These are phyloP conservation scores for Bursaphelenchus okinawaensis DNA, from an alignment of 2,888 invertebrate genomes.

Conservation along the genomic window DNA sequence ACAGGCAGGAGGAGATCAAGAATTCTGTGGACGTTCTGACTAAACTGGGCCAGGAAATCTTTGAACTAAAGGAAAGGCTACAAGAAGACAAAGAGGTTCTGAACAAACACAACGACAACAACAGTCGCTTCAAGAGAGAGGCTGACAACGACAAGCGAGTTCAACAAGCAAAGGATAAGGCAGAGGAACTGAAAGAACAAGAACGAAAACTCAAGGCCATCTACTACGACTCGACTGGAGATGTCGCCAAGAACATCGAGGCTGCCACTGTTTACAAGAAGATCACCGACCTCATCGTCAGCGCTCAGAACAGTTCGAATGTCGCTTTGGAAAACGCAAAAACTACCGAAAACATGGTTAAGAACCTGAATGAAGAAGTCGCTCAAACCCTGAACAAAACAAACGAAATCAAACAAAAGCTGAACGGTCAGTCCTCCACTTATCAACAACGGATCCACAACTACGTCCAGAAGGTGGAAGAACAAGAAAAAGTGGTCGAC, in stretches of 20 bases:
- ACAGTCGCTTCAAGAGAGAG: conserved; percentile 1
- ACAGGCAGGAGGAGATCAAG: conserved; percentile 6
- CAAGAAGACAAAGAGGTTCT: background rate
- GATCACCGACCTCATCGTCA: conserved; percentile 32
- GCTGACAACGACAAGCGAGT: background rate
- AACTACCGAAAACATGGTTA: conserved; percentile 15
- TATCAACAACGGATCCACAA: background rate
- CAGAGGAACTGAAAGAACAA: conserved; percentile 19
- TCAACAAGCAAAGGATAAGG: conserved; percentile 1
- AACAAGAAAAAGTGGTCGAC: background rate
- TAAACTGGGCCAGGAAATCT: background rate
- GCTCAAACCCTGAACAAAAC: background rate
- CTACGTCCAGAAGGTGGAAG: background rate
- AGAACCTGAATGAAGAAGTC: background rate
- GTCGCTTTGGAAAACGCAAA: conserved; percentile 25
- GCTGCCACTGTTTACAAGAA: conserved; percentile 46
- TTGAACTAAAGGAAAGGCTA: background rate
- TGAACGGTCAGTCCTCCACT: background rate
- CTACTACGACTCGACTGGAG: background rate
- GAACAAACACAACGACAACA: background rate
- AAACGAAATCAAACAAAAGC: background rate
- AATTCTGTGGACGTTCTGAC: conserved; percentile 8
- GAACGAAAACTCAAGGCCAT: conserved; percentile 27
- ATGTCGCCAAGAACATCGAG: conserved; percentile 28
- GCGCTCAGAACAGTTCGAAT: conserved; percentile 34